Evolutionary conservation across 2,797 vertebrate species (phyloP).

Genomic region (Morelia viridis): DNA sequence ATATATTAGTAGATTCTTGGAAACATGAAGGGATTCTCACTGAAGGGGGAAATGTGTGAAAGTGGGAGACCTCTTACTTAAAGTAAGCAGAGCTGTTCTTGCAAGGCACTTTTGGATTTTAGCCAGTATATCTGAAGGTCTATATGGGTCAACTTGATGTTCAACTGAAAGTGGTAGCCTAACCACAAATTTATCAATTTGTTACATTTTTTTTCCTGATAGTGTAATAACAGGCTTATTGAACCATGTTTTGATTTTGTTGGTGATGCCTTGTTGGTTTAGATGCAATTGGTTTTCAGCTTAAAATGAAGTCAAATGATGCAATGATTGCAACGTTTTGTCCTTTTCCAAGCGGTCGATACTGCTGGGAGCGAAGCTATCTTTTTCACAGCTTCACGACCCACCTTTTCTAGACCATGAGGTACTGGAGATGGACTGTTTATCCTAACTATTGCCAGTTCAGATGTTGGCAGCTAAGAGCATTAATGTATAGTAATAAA

Average conservation of each 20-base stretch:
- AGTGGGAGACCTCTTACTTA: neutral
- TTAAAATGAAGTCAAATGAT: neutral
- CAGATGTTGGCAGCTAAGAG: slow-evolving; percentile 20
- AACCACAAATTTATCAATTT: neutral
- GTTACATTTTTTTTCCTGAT: no score
- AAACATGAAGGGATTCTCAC: neutral
- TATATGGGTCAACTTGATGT: neutral
- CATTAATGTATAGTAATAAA: slow-evolving; percentile 16
- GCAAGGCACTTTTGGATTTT: neutral
- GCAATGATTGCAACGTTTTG: neutral
- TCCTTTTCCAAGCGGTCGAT: neutral
- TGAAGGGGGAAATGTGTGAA: neutral
- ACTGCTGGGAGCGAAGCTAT: neutral
- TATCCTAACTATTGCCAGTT: neutral
- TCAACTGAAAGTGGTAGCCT: neutral
- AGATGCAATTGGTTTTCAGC: neutral
- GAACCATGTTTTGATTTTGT: neutral
- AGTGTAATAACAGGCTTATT: neutral
- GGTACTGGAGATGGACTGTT: neutral
- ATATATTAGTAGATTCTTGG: neutral
- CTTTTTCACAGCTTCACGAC: neutral
- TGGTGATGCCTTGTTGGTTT: neutral
- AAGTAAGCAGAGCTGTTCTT: neutral
- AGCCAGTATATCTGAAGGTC: neutral
- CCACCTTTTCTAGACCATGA: neutral